Evolutionary conservation across 2,888 invertebrate genomes (phyloP), one percentile per base, ranked within the genome.

Genomic region (Melitaea athalia): DNA sequence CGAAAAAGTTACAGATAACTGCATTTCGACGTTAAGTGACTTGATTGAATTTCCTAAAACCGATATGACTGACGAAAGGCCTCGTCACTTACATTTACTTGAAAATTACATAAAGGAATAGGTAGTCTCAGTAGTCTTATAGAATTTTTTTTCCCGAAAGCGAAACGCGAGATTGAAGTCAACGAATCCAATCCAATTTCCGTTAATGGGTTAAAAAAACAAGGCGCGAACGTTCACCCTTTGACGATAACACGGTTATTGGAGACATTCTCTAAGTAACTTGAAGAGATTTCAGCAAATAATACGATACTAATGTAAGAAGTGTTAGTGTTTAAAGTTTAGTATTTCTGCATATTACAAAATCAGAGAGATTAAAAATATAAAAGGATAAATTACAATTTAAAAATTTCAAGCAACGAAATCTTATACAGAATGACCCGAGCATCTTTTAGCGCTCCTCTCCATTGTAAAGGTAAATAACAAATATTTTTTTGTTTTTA

Each of bases 131-230:
- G 60, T n/a, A 59, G 55, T 68, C 62, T 71, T 69, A 68, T 72
- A 63, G 63, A 65, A 66, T 72, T 72, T 65, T 69, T 42, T 31
- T 38, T 14, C 52, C 33, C 50, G 59, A 65, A 65, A 64, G 67
- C 67, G 66, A 59, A 69, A 67, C 65, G 61, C 59, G 67, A 63
- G 73, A 67, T 69, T 69, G 72, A 71, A 70, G 65, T 70, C 71
- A 68, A 74, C 73, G 72, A 70, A 75, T 77, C 76, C 75, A 74
- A 77, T 77, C 76, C 75, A 75, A 77, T 77, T 74, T 76, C 71
- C 73, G 70, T 74, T 77, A 77, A 75, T 73, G 73, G 71, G 72
- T 73, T 73, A 69, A 76, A 74, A 75, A 75, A 75, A 71, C 68
- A 71, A 60, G 65, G 61, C 61, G 71, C 53, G 59, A 71, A 45